Conservation (phyloP, 2,113 vertebrate genomes). For the Phylloscopus whistleri region DNA sequence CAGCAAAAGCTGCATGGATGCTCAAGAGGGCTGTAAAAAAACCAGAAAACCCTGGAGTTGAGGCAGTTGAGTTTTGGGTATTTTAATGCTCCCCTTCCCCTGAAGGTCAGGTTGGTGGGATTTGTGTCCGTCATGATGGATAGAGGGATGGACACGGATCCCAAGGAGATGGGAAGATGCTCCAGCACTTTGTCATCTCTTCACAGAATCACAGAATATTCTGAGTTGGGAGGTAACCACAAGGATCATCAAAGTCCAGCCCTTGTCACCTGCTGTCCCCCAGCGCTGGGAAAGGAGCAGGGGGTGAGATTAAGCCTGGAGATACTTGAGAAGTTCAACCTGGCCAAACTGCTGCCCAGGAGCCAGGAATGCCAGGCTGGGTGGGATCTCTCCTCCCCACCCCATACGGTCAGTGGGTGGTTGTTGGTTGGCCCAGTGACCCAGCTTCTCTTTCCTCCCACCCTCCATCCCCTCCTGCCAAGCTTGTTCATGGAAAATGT, state of each 20-base stretch:
- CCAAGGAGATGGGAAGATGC: not conserved
- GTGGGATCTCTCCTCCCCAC: not conserved
- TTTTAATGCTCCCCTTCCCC: not conserved
- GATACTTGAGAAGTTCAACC: constrained; percentile 16
- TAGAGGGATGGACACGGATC: rapidly evolving
- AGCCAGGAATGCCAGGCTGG: not conserved
- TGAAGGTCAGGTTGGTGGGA: not conserved
- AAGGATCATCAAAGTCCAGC: not conserved
- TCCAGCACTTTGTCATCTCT: not conserved
- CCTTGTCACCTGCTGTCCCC: not conserved
- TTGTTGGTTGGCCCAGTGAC: constrained; percentile 45
- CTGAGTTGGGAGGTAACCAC: not conserved
- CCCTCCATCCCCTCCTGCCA: not conserved
- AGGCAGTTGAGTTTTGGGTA: not conserved
- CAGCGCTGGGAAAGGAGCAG: not conserved
- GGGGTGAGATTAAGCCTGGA: not conserved
- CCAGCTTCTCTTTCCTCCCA: not conserved
- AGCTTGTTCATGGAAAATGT: constrained; percentile 17
- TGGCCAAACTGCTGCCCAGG: not conserved
- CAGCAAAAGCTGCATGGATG: rapidly evolving
- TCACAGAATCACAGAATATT: not conserved
- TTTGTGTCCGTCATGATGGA: rapidly evolving
- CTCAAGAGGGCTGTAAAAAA: not conserved
- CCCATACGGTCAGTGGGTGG: not conserved
- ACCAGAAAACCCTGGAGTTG: not conserved